These are phyloP conservation scores for Anolis apletophallus DNA, from an alignment of 2,797 vertebrate genomes.

Conservation along the genomic window DNA sequence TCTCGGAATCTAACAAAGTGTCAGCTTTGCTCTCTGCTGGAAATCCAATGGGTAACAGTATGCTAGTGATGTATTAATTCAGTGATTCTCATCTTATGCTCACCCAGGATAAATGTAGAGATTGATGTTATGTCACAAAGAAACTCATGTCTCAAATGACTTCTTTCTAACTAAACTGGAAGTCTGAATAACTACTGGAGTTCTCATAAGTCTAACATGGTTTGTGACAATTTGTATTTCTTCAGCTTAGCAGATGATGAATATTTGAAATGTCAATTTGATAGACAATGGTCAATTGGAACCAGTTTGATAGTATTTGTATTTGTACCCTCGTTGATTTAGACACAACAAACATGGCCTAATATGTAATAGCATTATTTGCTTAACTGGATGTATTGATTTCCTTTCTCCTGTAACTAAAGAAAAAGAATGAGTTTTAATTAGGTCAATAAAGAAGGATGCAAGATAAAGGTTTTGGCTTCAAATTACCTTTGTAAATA, in stretches of 20 bases:
- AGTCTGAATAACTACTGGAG: neutral
- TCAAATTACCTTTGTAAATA: neutral
- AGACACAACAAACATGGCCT: neutral
- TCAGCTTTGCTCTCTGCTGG: neutral
- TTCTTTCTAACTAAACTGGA: neutral
- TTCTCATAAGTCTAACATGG: neutral
- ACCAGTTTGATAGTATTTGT: neutral
- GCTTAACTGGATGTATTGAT: neutral
- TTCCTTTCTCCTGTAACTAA: neutral
- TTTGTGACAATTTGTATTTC: neutral
- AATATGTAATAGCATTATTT: constrained; percentile 19
- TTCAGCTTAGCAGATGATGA: neutral
- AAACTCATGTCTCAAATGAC: neutral
- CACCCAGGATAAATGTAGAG: neutral
- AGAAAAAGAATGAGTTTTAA: neutral
- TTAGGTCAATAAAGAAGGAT: neutral
- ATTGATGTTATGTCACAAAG: neutral
- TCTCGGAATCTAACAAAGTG: neutral
- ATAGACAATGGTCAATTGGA: neutral
- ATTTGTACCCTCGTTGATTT: neutral
- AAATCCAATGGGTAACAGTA: neutral
- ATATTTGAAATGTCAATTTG: neutral
- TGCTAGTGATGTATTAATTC: neutral
- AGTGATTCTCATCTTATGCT: neutral
- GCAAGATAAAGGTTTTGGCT: neutral